Conservation (phyloP, 2,797 vertebrate species). For the Anisognathus igniventris region DNA sequence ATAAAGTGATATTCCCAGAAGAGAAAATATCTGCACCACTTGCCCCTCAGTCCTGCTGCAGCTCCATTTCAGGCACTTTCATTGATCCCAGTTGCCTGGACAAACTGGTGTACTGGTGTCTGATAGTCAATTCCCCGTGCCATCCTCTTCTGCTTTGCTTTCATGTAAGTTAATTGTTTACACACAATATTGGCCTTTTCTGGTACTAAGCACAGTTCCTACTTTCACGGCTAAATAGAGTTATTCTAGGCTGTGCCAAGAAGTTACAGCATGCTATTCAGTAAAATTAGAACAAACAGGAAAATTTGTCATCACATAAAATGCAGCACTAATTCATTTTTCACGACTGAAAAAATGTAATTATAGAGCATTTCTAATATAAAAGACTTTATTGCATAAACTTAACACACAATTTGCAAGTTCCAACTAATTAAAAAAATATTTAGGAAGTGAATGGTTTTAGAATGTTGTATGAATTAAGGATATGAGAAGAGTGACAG, state of each 20-base stretch:
- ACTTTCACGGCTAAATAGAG: slow-evolving; percentile 59
- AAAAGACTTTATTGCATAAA: slow-evolving; percentile 65
- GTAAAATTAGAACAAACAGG: slow-evolving; percentile 72
- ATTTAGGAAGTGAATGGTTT: slow-evolving; percentile 52
- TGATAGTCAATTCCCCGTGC: not conserved
- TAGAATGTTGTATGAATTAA: slow-evolving; percentile 56
- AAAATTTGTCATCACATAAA: slow-evolving; percentile 71
- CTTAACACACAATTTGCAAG: slow-evolving; percentile 65
- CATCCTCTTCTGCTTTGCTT: not conserved
- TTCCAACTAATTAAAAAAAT: slow-evolving; percentile 70
- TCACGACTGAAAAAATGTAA: slow-evolving; percentile 70
- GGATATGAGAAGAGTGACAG: slow-evolving; percentile 23
- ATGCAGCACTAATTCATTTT: slow-evolving; percentile 75
- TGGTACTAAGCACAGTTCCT: slow-evolving; percentile 22
- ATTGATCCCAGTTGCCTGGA: not conserved
- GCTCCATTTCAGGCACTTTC: not conserved
- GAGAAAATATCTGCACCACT: not conserved
- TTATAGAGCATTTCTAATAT: slow-evolving; percentile 71
- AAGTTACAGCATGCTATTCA: slow-evolving; percentile 65
- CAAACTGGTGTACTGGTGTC: not conserved
- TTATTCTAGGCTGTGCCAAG: slow-evolving; percentile 61
- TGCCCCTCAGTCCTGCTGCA: not conserved
- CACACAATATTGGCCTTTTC: slow-evolving; percentile 22
- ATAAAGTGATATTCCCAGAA: not conserved
- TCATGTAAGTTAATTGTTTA: slow-evolving; percentile 31